Conservation (phyloP, 2,113 vertebrate species). For the Coreoperca whiteheadi region DNA sequence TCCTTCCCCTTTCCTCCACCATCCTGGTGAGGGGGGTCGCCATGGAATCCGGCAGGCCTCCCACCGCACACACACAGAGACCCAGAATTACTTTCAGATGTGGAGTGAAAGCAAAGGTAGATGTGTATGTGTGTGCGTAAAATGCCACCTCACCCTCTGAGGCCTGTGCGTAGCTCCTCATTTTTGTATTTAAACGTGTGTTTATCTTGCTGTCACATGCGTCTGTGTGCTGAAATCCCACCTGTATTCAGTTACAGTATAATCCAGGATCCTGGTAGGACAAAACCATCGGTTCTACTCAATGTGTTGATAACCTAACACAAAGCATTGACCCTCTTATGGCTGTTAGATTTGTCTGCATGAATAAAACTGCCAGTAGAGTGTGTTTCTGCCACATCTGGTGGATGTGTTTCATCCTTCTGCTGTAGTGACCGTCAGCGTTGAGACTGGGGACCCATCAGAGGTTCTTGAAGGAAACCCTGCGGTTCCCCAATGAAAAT, state of each 20-base stretch:
- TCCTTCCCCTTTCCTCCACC: constrained; percentile 50
- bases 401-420: constrained; percentile 59
- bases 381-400: constrained; percentile 59
- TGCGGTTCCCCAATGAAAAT: constrained; percentile 64
- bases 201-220: constrained; percentile 61
- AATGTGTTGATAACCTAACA: constrained; percentile 60
- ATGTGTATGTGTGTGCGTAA: constrained; percentile 56
- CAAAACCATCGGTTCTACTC: constrained; percentile 6
- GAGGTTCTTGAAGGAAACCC: constrained; percentile 35
- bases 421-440: constrained; percentile 38
- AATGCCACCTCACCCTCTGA: constrained; percentile 58
- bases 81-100: constrained; percentile 85
- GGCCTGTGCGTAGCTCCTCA: constrained; percentile 27
- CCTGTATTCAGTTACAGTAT: constrained; percentile 64
- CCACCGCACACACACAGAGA: constrained; percentile 45
- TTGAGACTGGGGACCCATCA: constrained; percentile 63
- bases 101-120: constrained; percentile 58
- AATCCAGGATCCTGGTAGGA: constrained; percentile 31
- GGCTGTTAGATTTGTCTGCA: constrained; percentile 14
- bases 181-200: constrained; percentile 48
- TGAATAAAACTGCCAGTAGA: constrained; percentile 18
- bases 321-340: constrained; percentile 28
- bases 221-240: constrained; percentile 23
- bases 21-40: constrained; percentile 71
- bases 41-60: constrained; percentile 80